Conservation (phyloP, 2,113 vertebrate genomes). For the Aldabrachelys gigantea region DNA sequence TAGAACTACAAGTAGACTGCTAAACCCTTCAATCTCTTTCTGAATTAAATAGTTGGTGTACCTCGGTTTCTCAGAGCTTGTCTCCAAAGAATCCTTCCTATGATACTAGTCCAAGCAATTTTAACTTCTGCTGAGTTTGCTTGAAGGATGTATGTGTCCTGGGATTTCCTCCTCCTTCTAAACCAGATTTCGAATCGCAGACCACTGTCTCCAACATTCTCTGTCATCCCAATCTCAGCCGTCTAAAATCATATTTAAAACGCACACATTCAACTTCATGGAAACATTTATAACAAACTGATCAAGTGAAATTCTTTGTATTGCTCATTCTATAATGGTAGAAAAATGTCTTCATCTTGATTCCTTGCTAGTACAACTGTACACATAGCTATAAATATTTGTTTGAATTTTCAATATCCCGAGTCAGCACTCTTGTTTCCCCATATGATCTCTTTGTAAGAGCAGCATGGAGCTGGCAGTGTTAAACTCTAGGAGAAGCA, state of each 20-base stretch:
- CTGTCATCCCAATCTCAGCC: constrained; percentile 87
- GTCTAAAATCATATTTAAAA: constrained; percentile 71
- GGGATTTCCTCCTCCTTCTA: constrained; percentile 81
- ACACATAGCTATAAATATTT: background rate
- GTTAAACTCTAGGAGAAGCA: background rate
- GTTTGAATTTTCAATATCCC: background rate
- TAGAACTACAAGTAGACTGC: background rate
- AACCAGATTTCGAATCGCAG: constrained; percentile 91
- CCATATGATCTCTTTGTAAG: background rate
- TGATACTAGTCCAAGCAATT: constrained; percentile 81
- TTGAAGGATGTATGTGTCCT: constrained; percentile 88
- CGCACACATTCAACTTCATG: background rate
- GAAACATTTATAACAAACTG: background rate
- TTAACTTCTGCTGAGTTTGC: constrained; percentile 83
- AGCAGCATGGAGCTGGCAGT: background rate
- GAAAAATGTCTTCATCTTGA: background rate
- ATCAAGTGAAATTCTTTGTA: background rate
- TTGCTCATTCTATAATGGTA: background rate
- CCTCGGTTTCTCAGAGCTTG: constrained; percentile 88
- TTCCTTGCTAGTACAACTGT: background rate
- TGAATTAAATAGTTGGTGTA: constrained; percentile 16
- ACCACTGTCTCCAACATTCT: constrained; percentile 86
- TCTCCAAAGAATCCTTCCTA: constrained; percentile 88
- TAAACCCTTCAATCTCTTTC: background rate
- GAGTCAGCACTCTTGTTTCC: background rate